A percentile compares a stretch with the other conserved stretches of the same genome.
phyloP scores from a whole-genome alignment of 2,113 vertebrate species.

The Grallaria varia region DNA sequence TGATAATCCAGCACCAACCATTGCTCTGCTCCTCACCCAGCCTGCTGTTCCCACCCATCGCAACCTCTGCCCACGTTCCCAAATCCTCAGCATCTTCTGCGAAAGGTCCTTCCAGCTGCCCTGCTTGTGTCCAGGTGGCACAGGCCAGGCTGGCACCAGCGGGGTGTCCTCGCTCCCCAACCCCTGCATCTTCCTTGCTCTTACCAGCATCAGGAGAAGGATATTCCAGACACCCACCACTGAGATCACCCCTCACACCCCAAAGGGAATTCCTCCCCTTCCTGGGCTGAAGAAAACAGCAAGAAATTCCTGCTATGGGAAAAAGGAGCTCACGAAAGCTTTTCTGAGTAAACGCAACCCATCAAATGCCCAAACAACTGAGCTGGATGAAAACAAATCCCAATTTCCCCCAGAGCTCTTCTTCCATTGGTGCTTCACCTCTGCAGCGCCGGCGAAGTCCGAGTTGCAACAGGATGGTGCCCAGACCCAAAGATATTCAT shows the following conservation, averaged over 20 bases:
- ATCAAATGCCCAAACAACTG: not conserved
- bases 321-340: not conserved
- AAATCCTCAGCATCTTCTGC: not conserved
- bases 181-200: not conserved
- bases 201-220: not conserved
- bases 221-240: not conserved
- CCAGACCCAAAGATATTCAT: not conserved
- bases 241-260: not conserved
- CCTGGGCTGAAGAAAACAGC: not conserved
- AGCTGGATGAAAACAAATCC: not conserved
- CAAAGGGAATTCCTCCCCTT: not conserved
- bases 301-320: not conserved
- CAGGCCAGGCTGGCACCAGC: not conserved
- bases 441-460: fast-evolving
- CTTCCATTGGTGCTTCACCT: not conserved
- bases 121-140: not conserved
- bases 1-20: not conserved
- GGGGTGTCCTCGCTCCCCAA: not conserved
- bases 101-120: not conserved
- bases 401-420: not conserved
- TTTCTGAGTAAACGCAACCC: not conserved
- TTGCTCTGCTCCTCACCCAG: not conserved
- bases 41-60: not conserved
- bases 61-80: not conserved
- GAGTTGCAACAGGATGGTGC: fast-evolving